phyloP scores from a whole-genome alignment of 2,888 invertebrate genomes.

The Acleris cristana region DNA sequence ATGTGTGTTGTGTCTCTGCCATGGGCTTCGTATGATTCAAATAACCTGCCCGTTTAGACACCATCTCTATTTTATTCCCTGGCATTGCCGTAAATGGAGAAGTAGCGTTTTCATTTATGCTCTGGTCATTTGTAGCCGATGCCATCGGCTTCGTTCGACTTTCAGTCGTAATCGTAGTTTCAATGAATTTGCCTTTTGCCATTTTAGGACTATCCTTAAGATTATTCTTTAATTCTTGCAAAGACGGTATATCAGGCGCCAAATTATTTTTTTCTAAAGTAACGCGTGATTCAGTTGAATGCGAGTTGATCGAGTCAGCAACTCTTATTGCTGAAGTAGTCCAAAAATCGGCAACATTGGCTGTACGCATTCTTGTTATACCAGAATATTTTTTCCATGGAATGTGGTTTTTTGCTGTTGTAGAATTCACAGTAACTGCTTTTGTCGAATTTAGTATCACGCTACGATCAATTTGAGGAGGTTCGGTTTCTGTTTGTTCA shows the following conservation, averaged over 20 bases:
- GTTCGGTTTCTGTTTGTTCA: neutral
- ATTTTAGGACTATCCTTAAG: slow-evolving; percentile 41
- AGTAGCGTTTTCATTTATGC: slow-evolving; percentile 23
- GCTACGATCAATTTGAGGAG: neutral
- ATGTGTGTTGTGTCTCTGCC: slow-evolving; percentile 35
- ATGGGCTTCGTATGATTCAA: slow-evolving; percentile 56
- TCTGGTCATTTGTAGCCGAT: slow-evolving; percentile 26
- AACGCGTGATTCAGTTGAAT: slow-evolving; percentile 48
- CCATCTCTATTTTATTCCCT: slow-evolving; percentile 46
- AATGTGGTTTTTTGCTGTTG: slow-evolving; percentile 16
- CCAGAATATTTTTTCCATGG: slow-evolving; percentile 42
- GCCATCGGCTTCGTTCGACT: slow-evolving; percentile 22
- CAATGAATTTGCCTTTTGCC: neutral
- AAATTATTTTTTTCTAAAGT: slow-evolving; percentile 47
- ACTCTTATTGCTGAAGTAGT: slow-evolving; percentile 40
- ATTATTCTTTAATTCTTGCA: slow-evolving; percentile 51
- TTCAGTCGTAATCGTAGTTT: slow-evolving; percentile 20
- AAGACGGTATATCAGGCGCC: slow-evolving; percentile 51
- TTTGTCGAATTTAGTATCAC: neutral
- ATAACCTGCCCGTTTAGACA: slow-evolving; percentile 67
- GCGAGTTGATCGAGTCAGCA: slow-evolving; percentile 50
- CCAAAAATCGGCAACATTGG: slow-evolving; percentile 2
- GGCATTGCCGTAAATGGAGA: neutral
- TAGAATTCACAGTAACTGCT: neutral
- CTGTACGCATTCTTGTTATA: slow-evolving; percentile 53